Evolutionary conservation across 1,140 invertebrate genomes (phyloP), one percentile per base, ranked within the genome.

Genomic region (Paralvinella palmiformis): DNA sequence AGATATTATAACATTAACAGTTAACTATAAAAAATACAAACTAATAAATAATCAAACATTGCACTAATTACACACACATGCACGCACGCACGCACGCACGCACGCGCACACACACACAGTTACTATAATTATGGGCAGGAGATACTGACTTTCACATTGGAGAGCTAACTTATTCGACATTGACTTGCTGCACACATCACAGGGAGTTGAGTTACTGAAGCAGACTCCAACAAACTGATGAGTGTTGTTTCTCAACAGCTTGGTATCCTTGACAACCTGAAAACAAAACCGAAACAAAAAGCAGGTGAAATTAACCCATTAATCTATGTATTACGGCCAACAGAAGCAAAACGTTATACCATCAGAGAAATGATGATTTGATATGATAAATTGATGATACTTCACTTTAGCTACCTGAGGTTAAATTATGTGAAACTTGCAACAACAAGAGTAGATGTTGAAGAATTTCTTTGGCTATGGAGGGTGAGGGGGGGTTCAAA

Each of bases 141-240:
- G n/a, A 36, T 50, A 81, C 85, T 83, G 81, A 88, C 87, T 86
- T 82, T 88, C 86, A 81, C 87, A 88, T 64, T 84, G 83, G 13
- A 88, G 76, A 65, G 86, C 85, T 15, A 89, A 85, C 78, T 91
- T 91, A 81, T 90, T 91, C 62, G 86, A 85, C 70, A 91, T 84
- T 10, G 86, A 84, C 77, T 91, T 91, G 70, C 84, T 85, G 80
- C 91, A 94, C 75, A 88, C 89, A 81, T 92, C 88, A 82, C 91
- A 94, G 32, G 71, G 57, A 7, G 86, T 85, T n/a, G 86, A 84
- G 61, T 85, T 86, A 68, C 85, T 85, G 69, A 87, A 87, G 73
- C 85, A 87, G 4, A 88, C 85, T 17, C 86, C 83, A 31, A 88
- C 85, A 88, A 91, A 93, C 66, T 88, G 86, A 83, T 92, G 91